Percentiles rank a stretch among this genome's conserved stretches.
phyloP scores from a whole-genome alignment of 2,797 vertebrate genomes.

The Ceryle rudis region DNA sequence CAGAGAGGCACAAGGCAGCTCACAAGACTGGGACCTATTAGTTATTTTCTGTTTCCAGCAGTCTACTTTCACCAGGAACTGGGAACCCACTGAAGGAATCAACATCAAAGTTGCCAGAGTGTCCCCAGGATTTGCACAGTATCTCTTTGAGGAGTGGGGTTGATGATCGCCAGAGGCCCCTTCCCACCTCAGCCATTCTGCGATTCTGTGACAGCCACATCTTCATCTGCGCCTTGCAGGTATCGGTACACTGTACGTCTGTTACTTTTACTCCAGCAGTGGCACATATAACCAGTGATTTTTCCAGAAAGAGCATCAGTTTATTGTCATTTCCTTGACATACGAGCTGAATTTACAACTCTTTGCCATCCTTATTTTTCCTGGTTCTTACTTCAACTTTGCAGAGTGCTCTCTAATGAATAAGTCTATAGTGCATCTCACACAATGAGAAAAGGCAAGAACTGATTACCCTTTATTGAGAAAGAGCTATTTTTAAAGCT shows the following conservation, averaged over 20 bases:
- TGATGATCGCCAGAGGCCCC: neutral
- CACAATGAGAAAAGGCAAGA: neutral
- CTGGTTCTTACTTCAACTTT: neutral
- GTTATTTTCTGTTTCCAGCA: neutral
- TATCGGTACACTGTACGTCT: neutral
- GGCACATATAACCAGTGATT: neutral
- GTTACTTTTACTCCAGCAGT: neutral
- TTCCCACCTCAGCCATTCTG: neutral
- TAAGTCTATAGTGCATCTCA: neutral
- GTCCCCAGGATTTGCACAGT: neutral
- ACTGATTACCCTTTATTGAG: neutral
- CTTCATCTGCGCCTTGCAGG: neutral
- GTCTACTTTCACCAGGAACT: neutral
- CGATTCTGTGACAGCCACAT: neutral
- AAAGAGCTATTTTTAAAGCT: conserved; percentile 25
- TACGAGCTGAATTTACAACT: conserved; percentile 2
- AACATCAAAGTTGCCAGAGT: neutral
- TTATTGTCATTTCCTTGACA: conserved; percentile 19
- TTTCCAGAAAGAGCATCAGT: neutral
- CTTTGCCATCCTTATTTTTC: neutral
- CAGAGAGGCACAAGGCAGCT: neutral
- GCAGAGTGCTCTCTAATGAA: conserved; percentile 14
- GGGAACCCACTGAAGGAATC: neutral
- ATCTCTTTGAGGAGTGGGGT: neutral
- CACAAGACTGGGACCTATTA: neutral